Conservation (phyloP, 2,888 invertebrate species). For the Gortyna flavago region DNA sequence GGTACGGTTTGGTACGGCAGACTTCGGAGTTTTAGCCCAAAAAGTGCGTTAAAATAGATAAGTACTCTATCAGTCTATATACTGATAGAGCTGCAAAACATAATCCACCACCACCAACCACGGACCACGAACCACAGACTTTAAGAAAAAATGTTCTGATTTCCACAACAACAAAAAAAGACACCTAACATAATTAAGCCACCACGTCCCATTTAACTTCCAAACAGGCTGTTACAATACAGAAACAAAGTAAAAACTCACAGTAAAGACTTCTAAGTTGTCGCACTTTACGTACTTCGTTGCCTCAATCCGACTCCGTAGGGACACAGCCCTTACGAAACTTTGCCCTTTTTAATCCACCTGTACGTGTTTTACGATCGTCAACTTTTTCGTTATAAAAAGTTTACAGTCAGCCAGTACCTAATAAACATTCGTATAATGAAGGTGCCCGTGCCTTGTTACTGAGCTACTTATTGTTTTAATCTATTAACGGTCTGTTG, state of each 20-base stretch:
- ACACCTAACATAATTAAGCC: conserved; percentile 51
- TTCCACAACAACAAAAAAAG: conserved; percentile 26
- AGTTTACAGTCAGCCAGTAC: conserved; percentile 72
- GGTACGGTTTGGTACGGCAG: neutral
- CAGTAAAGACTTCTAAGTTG: conserved; percentile 65
- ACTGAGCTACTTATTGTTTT: conserved; percentile 81
- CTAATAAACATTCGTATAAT: conserved; percentile 79
- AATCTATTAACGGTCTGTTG: conserved; percentile 76
- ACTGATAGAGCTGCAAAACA: too few species aligned
- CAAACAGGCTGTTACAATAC: conserved; percentile 66
- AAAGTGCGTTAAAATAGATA: neutral
- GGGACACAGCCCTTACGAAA: conserved; percentile 65
- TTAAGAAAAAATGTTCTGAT: neutral
- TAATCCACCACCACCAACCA: too few species aligned
- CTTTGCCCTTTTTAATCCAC: conserved; percentile 84
- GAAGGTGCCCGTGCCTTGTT: conserved; percentile 70
- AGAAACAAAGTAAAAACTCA: conserved; percentile 66
- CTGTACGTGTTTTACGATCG: conserved; percentile 86
- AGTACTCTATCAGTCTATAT: too few species aligned
- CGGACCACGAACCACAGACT: too few species aligned
- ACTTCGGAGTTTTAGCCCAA: neutral
- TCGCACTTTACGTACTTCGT: conserved; percentile 62
- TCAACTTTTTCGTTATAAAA: conserved; percentile 86
- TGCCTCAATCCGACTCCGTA: conserved; percentile 66
- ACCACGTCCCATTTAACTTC: conserved; percentile 61